Evolutionary conservation across 2,113 vertebrate species (phyloP).

Genomic region (Saguinus imperator): DNA sequence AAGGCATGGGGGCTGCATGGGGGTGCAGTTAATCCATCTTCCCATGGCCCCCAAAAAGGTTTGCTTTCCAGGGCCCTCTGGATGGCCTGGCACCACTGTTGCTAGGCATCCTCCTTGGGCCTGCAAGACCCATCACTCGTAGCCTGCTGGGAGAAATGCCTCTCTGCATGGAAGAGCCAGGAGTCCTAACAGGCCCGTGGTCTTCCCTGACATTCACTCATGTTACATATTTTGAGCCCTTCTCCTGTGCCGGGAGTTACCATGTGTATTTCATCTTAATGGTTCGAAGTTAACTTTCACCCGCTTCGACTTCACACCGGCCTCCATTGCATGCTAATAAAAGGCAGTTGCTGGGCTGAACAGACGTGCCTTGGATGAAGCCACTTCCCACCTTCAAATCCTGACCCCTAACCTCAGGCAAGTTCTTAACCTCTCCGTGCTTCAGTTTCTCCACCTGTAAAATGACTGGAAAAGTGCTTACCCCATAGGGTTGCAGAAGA

Average conservation of each 20-base stretch:
- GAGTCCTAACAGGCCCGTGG: not conserved
- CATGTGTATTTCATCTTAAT: not conserved
- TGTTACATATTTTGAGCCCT: not conserved
- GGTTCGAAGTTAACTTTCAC: not conserved
- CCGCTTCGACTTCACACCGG: fast-evolving
- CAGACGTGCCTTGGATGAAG: not conserved
- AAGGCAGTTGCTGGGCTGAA: not conserved
- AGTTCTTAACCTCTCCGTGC: not conserved
- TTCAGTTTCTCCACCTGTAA: not conserved
- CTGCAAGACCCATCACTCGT: fast-evolving
- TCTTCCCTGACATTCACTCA: not conserved
- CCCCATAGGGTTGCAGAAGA: not conserved
- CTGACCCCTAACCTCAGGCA: not conserved
- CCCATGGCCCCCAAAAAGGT: not conserved
- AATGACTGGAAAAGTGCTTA: not conserved
- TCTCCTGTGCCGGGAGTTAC: not conserved
- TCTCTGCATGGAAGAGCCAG: not conserved
- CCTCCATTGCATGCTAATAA: not conserved
- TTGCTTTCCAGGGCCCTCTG: not conserved
- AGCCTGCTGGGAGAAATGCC: not conserved
- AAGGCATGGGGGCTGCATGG: too few species aligned
- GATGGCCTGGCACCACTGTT: not conserved
- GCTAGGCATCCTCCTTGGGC: not conserved
- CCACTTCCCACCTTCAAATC: not conserved
- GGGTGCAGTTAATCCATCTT: not conserved